Evolutionary conservation across 2,888 invertebrate species (phyloP).

Genomic region (Linnaemya tessellans): DNA sequence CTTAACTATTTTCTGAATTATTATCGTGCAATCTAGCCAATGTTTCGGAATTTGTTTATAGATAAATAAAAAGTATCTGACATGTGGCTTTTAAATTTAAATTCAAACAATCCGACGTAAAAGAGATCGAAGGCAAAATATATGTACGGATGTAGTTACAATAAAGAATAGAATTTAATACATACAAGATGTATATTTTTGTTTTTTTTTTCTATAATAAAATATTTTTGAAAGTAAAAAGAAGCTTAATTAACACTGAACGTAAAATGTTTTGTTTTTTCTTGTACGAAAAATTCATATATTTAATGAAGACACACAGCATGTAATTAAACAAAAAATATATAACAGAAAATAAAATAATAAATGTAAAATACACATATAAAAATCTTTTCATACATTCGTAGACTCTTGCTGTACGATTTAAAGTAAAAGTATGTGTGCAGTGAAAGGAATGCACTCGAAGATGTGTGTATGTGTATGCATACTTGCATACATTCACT

Average conservation of each 20-base stretch:
- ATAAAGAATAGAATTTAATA: not conserved
- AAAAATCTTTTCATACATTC: conserved; percentile 15
- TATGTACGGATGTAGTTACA: not conserved
- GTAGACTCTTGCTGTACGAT: conserved; percentile 19
- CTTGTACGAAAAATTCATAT: conserved; percentile 55
- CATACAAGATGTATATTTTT: not conserved
- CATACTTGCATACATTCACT: not conserved
- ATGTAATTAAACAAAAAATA: conserved; percentile 68
- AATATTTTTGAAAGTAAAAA: conserved; percentile 56
- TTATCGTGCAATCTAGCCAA: too few species aligned
- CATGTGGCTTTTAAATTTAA: not conserved
- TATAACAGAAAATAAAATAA: conserved; percentile 12
- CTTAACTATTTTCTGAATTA: too few species aligned
- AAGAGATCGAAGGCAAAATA: not conserved
- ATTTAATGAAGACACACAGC: conserved; percentile 72
- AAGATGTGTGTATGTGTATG: conserved; percentile 23
- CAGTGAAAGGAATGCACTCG: conserved; percentile 67
- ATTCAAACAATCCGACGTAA: not conserved
- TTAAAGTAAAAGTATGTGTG: conserved; percentile 48
- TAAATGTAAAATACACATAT: conserved; percentile 11
- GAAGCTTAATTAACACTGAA: conserved; percentile 59
- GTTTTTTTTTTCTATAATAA: not conserved
- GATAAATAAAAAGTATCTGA: not conserved
- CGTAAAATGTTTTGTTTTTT: conserved; percentile 36
- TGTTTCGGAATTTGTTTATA: too few species aligned